Conservation (phyloP, 2,113 vertebrate species). For the Ia io region DNA sequence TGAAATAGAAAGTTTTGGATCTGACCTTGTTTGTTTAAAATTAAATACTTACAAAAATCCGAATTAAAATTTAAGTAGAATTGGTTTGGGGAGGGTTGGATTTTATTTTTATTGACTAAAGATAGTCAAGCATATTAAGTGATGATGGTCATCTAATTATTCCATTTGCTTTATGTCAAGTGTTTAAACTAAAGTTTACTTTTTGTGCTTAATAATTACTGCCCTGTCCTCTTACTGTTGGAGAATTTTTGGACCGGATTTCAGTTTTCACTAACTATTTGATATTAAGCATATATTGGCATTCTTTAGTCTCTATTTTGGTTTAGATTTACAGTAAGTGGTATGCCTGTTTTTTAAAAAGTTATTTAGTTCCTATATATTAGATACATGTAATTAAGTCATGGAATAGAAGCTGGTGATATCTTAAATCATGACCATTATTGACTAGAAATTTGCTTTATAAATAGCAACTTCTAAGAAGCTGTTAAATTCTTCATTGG, state of each 20-base stretch:
- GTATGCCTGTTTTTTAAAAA: not conserved
- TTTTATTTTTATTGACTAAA: slow-evolving; percentile 26
- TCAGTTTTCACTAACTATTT: slow-evolving; percentile 16
- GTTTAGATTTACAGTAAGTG: slow-evolving; percentile 41
- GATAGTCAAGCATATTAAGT: not conserved
- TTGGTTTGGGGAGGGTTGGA: not conserved
- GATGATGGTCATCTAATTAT: not conserved
- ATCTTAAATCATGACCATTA: slow-evolving; percentile 34
- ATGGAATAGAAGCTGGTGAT: slow-evolving; percentile 12
- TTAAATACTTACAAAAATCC: slow-evolving; percentile 11
- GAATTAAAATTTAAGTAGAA: slow-evolving; percentile 42
- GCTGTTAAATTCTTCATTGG: slow-evolving; percentile 76
- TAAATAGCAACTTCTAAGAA: slow-evolving; percentile 70
- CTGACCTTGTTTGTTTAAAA: slow-evolving; percentile 4
- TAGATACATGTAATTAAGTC: not conserved
- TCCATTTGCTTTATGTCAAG: not conserved
- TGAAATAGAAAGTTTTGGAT: not conserved
- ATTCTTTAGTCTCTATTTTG: slow-evolving; percentile 18
- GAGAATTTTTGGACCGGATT: slow-evolving; percentile 26
- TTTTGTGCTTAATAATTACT: slow-evolving; percentile 30
- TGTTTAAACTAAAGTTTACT: not conserved
- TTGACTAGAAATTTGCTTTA: slow-evolving; percentile 77
- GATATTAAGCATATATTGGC: not conserved
- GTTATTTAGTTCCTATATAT: not conserved
- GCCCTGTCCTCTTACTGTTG: not conserved